phyloP scores from a whole-genome alignment of 2,797 vertebrate species.

The Sparus aurata region DNA sequence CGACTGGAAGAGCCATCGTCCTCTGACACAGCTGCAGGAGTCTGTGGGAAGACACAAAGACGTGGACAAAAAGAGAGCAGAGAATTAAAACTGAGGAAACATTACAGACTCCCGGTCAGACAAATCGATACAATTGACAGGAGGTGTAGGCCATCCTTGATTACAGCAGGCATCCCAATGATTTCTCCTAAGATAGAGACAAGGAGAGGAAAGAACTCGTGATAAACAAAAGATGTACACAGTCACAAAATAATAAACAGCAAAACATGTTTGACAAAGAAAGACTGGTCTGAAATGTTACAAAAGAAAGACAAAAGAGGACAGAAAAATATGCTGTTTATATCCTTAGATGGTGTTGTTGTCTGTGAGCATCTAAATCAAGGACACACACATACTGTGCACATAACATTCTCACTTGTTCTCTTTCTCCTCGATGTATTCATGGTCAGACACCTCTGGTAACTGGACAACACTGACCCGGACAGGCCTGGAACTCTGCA shows the following conservation, averaged over 20 bases:
- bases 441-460: slow-evolving; percentile 96
- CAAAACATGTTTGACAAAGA: neutral
- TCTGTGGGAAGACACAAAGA: slow-evolving; percentile 60
- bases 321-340: neutral
- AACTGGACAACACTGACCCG: slow-evolving; percentile 95
- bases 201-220: neutral
- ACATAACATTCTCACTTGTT: slow-evolving; percentile 88
- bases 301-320: neutral
- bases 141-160: neutral
- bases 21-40: slow-evolving; percentile 94
- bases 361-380: neutral
- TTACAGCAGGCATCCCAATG: neutral
- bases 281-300: neutral
- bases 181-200: neutral
- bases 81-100: slow-evolving; percentile 7
- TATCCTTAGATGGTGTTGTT: neutral
- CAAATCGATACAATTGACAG: neutral
- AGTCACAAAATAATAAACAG: neutral
- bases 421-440: slow-evolving; percentile 99
- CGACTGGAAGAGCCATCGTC: slow-evolving; percentile 97
- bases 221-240: slow-evolving; percentile 1
- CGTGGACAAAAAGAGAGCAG: neutral
- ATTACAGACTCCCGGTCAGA: neutral
- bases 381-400: neutral
- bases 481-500: slow-evolving; percentile 95